Evolutionary conservation across 2,888 invertebrate genomes (phyloP), one percentile per base, ranked within the genome.

Genomic region (Choreutis nemorana): DNA sequence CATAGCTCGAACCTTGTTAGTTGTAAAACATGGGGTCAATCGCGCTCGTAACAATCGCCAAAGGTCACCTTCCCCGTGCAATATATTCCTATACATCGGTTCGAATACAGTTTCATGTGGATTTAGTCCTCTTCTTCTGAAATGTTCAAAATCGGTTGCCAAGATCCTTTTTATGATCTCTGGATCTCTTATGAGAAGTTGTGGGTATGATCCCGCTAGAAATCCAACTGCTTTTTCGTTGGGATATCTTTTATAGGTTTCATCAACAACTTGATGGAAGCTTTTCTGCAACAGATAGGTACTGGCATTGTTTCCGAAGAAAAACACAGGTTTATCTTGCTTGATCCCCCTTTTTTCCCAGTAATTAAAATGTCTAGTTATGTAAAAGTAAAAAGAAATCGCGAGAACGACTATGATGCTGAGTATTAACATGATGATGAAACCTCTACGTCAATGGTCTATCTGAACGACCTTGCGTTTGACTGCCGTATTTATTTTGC

Each of bases 291-390:
- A 35, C n/a, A n/a, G n/a, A n/a, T n/a, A n/a, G n/a, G n/a, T n/a
- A n/a, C n/a, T n/a, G n/a, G n/a, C n/a, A n/a, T 67, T 64, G 14
- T 51, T 72, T 5, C 73, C 75, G 5, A 73, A 24, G 15, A 56
- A 60, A 2, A 66, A 62, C 29, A 60, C 9, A 2, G 73, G 66
- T 13, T 48, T 42, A 16, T 64, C 71, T 60, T 71, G 55, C 55
- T 67, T 65, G 1, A 73, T 30, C 14, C 68, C 65, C 40, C 42
- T 61, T 28, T 56, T 58, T 33, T n/a, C n/a, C n/a, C n/a, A n/a
- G n/a, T n/a, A n/a, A n/a, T n/a, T n/a, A n/a, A n/a, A n/a, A n/a
- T n/a, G 56, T 62, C 73, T 72, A 75, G 36, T 73, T 72, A 36
- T 50, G 39, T 30, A 59, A 68, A n/a, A n/a, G n/a, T n/a, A n/a